Base-by-base conservation (phyloP, 2,888 invertebrate genomes). In the Rhagonycha fulva region DNA sequence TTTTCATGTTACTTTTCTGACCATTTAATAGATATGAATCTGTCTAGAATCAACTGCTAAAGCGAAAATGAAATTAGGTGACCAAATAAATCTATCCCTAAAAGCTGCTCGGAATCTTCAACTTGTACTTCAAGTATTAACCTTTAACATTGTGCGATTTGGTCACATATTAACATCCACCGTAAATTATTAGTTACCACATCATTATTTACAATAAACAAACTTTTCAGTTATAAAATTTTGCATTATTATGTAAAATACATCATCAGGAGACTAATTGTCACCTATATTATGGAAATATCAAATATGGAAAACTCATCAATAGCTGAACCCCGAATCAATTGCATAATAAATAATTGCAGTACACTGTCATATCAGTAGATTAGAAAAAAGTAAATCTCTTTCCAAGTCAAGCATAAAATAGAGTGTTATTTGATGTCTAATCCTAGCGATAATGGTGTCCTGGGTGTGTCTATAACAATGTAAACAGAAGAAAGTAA, bases 401-500 rank as follows among this genome's bases (percentile, higher is more conserved):
- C 47, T n/a, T n/a, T 2, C 47, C 47, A n/a, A 47, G 47, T 47
- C n/a, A n/a, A 47, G 47, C 47, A 47, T 47, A 47, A 47, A 47
- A 47, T 47, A n/a, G 47, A 47, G 12, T 47, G 47, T 47, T 47
- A 47, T 47, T 47, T 47, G 47, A 47, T 66, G 63, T 66, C 63
- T 66, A 66, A 66, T 66, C 63, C 23, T n/a, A 66, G n/a, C 24
- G 26, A 66, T 66, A 71, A 68, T 70, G 72, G 68, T 72, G 71
- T 19, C 60, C 14, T 23, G 67, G 84, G 84, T 83, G 85, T 84
- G 85, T 85, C 84, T 83, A 84, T 83, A 81, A 82, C 80, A 82
- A 82, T 85, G 85, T 85, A 85, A 85, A 84, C 84, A 85, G 79
- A 80, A 80, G 80, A 81, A 72, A 83, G 82, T 82, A 83, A 84